Evolutionary conservation across 2,797 vertebrate genomes (phyloP), one percentile per base, ranked within the genome.

Genomic region (Rhinichthys osculus): DNA sequence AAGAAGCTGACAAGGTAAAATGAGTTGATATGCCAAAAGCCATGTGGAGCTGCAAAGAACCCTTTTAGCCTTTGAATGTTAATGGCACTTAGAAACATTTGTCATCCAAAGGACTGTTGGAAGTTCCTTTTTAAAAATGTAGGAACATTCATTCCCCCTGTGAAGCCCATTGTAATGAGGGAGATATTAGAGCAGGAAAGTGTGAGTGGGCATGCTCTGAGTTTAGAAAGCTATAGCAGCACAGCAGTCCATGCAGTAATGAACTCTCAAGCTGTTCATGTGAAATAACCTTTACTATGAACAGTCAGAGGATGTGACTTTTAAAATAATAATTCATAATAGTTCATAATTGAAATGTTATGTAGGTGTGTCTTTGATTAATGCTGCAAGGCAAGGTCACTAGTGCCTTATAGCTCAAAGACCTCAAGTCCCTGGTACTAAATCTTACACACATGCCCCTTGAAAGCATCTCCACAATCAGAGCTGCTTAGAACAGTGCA

Each of bases 231-330:
- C 33, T 19, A 40, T 66, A 7, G 76, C 54, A 83, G 59, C 59
- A 67, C 35, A 78, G 44, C 47, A 69, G 33, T 78, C 62, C 35
- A 70, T 57, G 16, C 47, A 57, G 19, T 84, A 69, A 78, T 78
- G 74, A 78, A 71, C 47, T 78, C 66, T 85, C 66, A 78, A 78
- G 83, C 66, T 78, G 66, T 85, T 69, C 50, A 59, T 78, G 40
- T 35, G n/a, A 78, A 71, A 23, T 79, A 71, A 71, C 76, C 52
- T 35, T 76, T 72, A 40, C 9, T 66, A 21, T 23, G 30, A 52
- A 40, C 59, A 77, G 40, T 52, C 33, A n/a, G 21, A 47, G 42
- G 59, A 84, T 52, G 72, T 67, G 23, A 62, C 42, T 64, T 30
- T 83, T 23, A 82, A 33, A 82, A 3, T 17, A 84, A 67, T 67